These are phyloP conservation scores for Cabera pusaria DNA, from an alignment of 2,888 invertebrate genomes.

Conservation along the genomic window DNA sequence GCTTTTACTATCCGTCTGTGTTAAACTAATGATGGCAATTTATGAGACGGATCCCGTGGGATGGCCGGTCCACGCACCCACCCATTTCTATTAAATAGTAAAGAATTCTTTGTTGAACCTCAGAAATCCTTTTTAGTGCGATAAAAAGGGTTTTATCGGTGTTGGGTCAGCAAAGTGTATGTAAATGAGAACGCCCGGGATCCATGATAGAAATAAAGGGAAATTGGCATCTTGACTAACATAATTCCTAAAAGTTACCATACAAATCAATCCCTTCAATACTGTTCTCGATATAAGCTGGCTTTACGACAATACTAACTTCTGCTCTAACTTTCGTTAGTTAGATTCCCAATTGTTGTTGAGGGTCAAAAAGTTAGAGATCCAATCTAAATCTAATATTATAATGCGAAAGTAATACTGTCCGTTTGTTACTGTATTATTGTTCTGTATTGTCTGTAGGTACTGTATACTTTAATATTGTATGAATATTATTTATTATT, in stretches of 20 bases:
- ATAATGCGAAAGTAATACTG: too few species aligned
- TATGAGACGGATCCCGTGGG: conserved; percentile 39
- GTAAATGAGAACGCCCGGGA: conserved; percentile 67
- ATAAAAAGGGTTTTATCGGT: conserved; percentile 75
- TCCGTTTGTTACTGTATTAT: too few species aligned
- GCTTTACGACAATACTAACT: conserved; percentile 9
- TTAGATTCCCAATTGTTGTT: too few species aligned
- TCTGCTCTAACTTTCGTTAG: too few species aligned
- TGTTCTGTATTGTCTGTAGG: too few species aligned
- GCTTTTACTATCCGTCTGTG: conserved; percentile 32
- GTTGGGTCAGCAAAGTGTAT: conserved; percentile 79
- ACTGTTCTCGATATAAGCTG: conserved; percentile 7
- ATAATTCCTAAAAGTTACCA: conserved; percentile 36
- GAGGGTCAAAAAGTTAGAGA: too few species aligned
- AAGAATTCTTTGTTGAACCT: conserved; percentile 59
- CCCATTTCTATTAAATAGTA: conserved; percentile 56
- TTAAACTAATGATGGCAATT: conserved; percentile 41
- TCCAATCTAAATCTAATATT: too few species aligned
- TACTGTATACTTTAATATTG: too few species aligned
- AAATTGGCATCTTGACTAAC: conserved; percentile 57
- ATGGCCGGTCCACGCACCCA: conserved; percentile 36
- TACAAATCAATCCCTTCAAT: conserved; percentile 25
- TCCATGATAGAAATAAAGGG: conserved; percentile 62
- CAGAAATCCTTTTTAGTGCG: conserved; percentile 66
- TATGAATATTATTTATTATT: too few species aligned